Conservation (phyloP, 2,888 invertebrate genomes). For the Lithophane semibrunnea region DNA sequence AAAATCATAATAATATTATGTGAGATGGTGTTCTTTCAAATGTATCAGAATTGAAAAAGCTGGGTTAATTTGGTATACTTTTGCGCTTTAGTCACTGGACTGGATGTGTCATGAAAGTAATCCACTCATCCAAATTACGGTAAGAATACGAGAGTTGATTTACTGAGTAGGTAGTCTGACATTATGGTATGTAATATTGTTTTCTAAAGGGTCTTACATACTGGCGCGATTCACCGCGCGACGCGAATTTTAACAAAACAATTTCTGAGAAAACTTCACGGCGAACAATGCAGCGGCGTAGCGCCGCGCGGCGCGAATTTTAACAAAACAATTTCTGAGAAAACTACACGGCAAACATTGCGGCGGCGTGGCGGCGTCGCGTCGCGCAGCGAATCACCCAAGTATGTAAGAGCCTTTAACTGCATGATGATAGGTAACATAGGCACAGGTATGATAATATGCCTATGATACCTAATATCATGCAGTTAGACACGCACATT, state of each 20-base stretch:
- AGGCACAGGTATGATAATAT: background rate
- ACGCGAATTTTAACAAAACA: no score
- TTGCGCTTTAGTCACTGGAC: background rate
- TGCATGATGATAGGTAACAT: background rate
- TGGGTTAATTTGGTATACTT: slow-evolving; percentile 4
- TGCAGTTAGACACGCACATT: background rate
- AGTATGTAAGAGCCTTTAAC: background rate
- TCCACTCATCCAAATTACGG: background rate
- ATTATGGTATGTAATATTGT: background rate
- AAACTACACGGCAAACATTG: no score
- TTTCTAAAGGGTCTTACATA: background rate
- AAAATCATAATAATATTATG: no score
- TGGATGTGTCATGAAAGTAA: background rate
- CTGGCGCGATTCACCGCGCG: no score
- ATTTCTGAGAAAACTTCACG: no score
- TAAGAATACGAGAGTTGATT: slow-evolving; percentile 1
- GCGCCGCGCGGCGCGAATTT: no score
- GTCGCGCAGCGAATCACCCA: no score
- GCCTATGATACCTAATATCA: no score
- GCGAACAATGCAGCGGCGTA: no score
- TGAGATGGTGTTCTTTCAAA: slow-evolving; percentile 12
- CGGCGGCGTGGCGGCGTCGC: no score
- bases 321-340: no score
- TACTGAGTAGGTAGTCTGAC: background rate
- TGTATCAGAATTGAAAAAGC: background rate